These are phyloP conservation scores for Rhea pennata DNA, from an alignment of 2,113 vertebrate species.

Conservation along the genomic window DNA sequence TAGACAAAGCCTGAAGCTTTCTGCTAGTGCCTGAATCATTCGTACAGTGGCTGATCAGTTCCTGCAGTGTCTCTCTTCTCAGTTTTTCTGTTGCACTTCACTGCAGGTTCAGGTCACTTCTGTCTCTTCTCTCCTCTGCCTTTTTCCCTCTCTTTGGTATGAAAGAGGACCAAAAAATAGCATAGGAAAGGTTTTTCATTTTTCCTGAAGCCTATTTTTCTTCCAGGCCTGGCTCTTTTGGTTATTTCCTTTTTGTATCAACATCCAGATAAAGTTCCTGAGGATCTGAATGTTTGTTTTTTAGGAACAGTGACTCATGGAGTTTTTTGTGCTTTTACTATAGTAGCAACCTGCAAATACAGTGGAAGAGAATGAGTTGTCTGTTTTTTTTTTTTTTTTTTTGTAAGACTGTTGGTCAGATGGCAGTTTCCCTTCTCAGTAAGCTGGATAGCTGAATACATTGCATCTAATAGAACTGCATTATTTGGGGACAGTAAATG, in stretches of 20 bases:
- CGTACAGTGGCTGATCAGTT: not conserved
- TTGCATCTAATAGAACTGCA: not conserved
- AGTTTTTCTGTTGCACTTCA: not conserved
- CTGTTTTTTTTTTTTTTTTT: not conserved
- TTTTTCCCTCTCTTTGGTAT: not conserved
- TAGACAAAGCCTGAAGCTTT: not conserved
- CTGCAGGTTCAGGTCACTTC: not conserved
- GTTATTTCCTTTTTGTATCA: not conserved
- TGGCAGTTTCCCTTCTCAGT: not conserved
- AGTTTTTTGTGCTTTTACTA: not conserved
- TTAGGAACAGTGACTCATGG: not conserved
- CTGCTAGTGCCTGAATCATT: not conserved
- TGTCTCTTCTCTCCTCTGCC: not conserved
- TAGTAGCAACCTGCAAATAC: not conserved
- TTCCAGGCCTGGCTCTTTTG: not conserved
- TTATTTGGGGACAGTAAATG: not conserved
- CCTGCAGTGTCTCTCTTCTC: not conserved
- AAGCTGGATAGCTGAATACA: not conserved
- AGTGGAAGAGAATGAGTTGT: not conserved
- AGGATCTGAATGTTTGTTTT: not conserved
- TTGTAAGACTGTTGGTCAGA: not conserved
- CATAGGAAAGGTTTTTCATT: not conserved
- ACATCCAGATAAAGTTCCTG: not conserved
- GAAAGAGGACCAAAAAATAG: not conserved
- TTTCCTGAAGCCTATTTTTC: not conserved